These are phyloP conservation scores for Pelvicachromis taeniatus DNA, from an alignment of 2,113 vertebrate genomes.

Conservation along the genomic window DNA sequence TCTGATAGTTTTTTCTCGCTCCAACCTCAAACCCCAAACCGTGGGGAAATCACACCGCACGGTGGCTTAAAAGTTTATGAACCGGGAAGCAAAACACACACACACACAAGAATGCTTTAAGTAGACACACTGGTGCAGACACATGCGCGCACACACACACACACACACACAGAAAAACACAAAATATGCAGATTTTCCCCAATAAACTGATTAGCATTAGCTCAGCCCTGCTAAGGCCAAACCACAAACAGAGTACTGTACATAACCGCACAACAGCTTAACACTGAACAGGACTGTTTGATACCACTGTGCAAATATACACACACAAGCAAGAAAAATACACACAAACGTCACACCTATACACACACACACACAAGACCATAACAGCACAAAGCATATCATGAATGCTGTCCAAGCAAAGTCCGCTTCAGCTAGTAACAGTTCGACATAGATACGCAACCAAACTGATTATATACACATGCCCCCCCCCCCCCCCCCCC, in stretches of 20 bases:
- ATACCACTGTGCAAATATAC: neutral
- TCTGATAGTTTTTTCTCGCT: neutral
- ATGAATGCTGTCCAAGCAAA: neutral
- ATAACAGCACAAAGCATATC: neutral
- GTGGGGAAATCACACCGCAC: constrained; percentile 24
- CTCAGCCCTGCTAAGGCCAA: neutral
- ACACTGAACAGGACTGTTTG: neutral
- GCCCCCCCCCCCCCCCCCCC: neutral
- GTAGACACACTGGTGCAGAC: neutral
- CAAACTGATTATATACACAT: constrained; percentile 7
- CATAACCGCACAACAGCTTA: constrained; percentile 8
- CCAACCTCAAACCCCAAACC: constrained; percentile 34
- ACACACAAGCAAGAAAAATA: constrained; percentile 2
- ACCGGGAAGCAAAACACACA: neutral
- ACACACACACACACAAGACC: neutral
- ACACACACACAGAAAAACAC: neutral
- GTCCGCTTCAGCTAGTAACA: neutral
- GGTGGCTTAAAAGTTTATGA: constrained; percentile 13
- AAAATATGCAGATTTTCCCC: constrained; percentile 46
- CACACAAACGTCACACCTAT: neutral
- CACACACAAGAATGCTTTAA: neutral
- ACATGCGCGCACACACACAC: neutral
- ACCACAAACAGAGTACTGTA: constrained; percentile 25
- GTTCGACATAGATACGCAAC: neutral
- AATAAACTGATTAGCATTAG: constrained; percentile 56